Percentiles rank a stretch among this genome's conserved stretches.
Evolutionary conservation across 2,888 invertebrate genomes (phyloP).

Genomic region (Hemithea aestivaria): DNA sequence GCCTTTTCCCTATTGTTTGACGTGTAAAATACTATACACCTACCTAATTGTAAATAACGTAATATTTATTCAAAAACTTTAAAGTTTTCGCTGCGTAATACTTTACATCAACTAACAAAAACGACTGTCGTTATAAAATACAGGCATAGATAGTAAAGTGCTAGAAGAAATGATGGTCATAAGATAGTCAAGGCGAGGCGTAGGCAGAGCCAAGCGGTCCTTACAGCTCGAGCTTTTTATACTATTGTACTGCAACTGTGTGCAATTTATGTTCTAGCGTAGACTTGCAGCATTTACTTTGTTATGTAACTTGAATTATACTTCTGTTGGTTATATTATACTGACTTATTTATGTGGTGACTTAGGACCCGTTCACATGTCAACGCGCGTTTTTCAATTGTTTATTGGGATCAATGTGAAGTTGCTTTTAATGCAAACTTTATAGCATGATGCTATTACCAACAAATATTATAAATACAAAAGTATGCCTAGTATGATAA

Average conservation of each 20-base stretch:
- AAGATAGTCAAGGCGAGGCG: slow-evolving; percentile 59
- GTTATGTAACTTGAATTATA: slow-evolving; percentile 7
- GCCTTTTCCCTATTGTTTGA: too few relatives aligned
- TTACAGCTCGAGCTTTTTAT: slow-evolving; percentile 38
- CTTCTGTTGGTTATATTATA: too few relatives aligned
- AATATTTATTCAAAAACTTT: slow-evolving; percentile 5
- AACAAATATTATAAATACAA: too few relatives aligned
- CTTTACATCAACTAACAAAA: slow-evolving; percentile 34
- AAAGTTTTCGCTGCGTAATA: slow-evolving; percentile 4
- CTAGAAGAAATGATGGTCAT: slow-evolving; percentile 65
- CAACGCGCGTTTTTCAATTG: too few relatives aligned
- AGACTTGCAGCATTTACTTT: slow-evolving; percentile 19
- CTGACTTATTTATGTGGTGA: too few relatives aligned
- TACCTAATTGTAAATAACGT: too few relatives aligned
- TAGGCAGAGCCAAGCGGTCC: slow-evolving; percentile 46
- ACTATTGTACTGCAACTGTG: slow-evolving; percentile 55
- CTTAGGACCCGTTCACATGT: too few relatives aligned
- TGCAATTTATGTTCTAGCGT: slow-evolving; percentile 56
- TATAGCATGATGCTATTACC: too few relatives aligned
- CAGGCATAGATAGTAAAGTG: slow-evolving; percentile 57
- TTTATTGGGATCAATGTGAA: too few relatives aligned
- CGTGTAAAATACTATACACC: too few relatives aligned
- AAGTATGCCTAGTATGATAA: too few relatives aligned
- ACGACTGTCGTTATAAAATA: slow-evolving; percentile 56
- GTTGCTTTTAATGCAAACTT: too few relatives aligned